These are phyloP conservation scores for Pollenia angustigena DNA, from an alignment of 2,888 invertebrate species.

Conservation along the genomic window DNA sequence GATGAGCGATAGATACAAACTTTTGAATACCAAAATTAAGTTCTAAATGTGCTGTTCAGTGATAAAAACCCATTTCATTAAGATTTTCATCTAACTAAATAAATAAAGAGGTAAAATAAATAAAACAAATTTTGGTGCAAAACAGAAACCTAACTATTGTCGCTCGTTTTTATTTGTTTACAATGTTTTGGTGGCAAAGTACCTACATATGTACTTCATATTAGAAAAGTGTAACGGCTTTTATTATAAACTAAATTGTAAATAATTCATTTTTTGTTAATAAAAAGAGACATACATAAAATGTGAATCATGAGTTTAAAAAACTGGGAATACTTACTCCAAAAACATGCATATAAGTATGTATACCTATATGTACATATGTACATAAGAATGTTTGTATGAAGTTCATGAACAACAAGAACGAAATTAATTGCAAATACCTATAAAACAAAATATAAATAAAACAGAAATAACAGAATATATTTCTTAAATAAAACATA, in stretches of 20 bases:
- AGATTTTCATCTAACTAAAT: constrained; percentile 54
- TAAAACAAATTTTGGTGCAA: background rate
- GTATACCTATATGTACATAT: constrained; percentile 1
- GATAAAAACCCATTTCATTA: constrained; percentile 3
- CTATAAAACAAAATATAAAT: background rate
- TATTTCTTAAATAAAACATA: background rate
- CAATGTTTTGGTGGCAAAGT: constrained; percentile 23
- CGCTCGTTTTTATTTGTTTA: constrained; percentile 54
- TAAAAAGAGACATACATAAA: too few relatives aligned
- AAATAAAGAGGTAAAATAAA: constrained; percentile 31
- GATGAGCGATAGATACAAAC: constrained; percentile 62
- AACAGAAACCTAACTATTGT: constrained; percentile 6
- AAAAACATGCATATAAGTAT: too few relatives aligned
- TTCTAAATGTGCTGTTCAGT: constrained; percentile 14
- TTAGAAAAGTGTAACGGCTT: constrained; percentile 53
- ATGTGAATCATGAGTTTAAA: too few relatives aligned
- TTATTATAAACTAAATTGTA: constrained; percentile 9
- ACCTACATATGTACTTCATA: background rate
- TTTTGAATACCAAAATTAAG: constrained; percentile 34
- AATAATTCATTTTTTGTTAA: too few relatives aligned
- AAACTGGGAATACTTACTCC: too few relatives aligned
- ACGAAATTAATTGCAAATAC: background rate
- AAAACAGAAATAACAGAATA: constrained; percentile 11
- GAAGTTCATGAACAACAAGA: background rate
- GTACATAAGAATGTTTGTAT: background rate